These are phyloP conservation scores for Fistularia tabacaria DNA, from an alignment of 2,797 vertebrate species.

Conservation along the genomic window DNA sequence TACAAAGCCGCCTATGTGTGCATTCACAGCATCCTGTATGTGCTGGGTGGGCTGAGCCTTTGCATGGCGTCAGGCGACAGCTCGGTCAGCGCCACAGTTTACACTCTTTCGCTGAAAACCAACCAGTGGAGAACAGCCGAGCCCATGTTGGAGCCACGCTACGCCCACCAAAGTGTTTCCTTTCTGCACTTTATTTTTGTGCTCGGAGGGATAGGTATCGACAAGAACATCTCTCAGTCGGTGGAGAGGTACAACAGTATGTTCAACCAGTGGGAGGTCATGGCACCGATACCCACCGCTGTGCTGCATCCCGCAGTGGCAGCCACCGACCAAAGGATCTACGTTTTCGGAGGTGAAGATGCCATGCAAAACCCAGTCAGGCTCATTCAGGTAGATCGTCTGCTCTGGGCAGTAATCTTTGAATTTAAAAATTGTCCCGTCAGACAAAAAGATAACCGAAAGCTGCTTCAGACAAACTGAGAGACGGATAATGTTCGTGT, in stretches of 20 bases:
- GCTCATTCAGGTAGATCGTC: conserved; percentile 83
- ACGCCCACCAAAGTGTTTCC: conserved; percentile 85
- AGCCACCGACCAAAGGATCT: conserved; percentile 90
- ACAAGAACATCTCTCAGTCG: conserved; percentile 76
- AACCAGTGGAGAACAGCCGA: conserved; percentile 88
- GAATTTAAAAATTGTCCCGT: neutral
- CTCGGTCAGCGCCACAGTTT: conserved; percentile 75
- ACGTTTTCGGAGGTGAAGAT: conserved; percentile 93
- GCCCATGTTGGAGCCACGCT: conserved; percentile 84
- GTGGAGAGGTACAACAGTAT: conserved; percentile 89
- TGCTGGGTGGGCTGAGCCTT: conserved; percentile 84
- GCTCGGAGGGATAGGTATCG: conserved; percentile 84
- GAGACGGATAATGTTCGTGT: too few relatives aligned
- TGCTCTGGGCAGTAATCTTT: neutral
- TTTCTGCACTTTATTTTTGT: conserved; percentile 90
- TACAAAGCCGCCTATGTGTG: conserved; percentile 87
- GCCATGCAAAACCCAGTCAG: conserved; percentile 89
- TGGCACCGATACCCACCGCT: conserved; percentile 85
- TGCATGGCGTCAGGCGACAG: conserved; percentile 48
- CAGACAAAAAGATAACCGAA: too few relatives aligned
- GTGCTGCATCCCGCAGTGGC: conserved; percentile 91
- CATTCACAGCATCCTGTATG: conserved; percentile 86
- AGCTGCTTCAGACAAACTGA: neutral
- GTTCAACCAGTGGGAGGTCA: conserved; percentile 83
- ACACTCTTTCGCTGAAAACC: conserved; percentile 89